Evolutionary conservation across 2,797 vertebrate species (phyloP), one percentile per base, ranked within the genome.

Genomic region (Kryptopterus vitreolus): DNA sequence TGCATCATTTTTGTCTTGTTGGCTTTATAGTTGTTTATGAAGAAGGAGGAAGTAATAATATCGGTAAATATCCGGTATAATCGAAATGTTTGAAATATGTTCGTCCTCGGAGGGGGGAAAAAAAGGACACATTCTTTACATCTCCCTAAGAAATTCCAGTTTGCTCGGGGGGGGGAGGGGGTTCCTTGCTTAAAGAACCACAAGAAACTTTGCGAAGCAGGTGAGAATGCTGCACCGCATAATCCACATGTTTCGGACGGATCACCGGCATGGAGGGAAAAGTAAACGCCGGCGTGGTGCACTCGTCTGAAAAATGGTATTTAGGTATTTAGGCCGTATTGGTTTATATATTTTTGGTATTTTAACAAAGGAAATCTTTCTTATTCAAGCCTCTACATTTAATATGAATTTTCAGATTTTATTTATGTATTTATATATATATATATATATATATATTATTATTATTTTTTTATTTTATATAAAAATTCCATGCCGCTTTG

Each of bases 1-100:
- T 18, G 5, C 11, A 1, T 53, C 58, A 57, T 10, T 29, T 68
- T 31, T 38, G 59, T 57, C 38, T 68, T 76, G 38, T 20, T 70
- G 43, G 8, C 38, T 15, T 43, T 24, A 13, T 46, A n/a, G n/a
- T 46, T 69, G 43, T 43, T 69, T 52, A 61, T 58, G 29, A 15
- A 13, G 9, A 35, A 65, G 53, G 29, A 48, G 31, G 53, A 76
- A 81, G 63, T 55, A 76, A 69, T 69, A 52, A 52, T 69, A 55
- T 69, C 66, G 76, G 29, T 26, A 46, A 69, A 81, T 59, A 52
- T 31, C 43, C 46, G 52, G 65, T 70, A 13, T 38, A 59, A 29
- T 70, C 43, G 24, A 8, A 57, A 22, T 35, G 29, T 57, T 31
- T 71, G 18, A 50, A 71, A 52, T 22, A 29, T 22, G 68, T 31